Base-by-base conservation (phyloP, 2,113 vertebrate species). In the Charadrius vociferus region DNA sequence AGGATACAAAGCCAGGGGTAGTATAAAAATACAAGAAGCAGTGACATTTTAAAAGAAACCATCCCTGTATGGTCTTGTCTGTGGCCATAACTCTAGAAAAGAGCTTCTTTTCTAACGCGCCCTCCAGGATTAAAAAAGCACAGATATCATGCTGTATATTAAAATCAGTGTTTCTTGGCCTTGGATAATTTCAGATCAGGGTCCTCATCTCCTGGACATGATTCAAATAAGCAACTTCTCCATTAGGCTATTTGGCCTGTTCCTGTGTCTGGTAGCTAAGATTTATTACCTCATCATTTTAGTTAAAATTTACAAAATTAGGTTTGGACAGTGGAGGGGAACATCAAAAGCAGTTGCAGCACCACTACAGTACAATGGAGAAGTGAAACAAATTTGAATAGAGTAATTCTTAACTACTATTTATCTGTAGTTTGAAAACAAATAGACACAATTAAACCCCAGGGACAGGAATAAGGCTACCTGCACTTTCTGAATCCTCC, bases 211-310 rank as follows among this genome's bases (percentile, higher is more conserved):
- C 63, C 74, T 88, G 87, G 77, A 71, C 73, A 90, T 62, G 74
- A 93, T 93, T 94, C 86, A 95, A 89, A 82, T 84, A 93, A 95
- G 89, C 81, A 86, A 29, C 66, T 74, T 93, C 73, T 94, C 90
- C 88, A 90, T 14, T 70, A 86, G 79, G 80, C 83, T 86, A 94
- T 80, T 91, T 80, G 82, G 74, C 58, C 82, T 80, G 39, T 53
- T 87, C 32, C 7, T 62, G 45, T 77, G 66, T 30, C 86, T 88
- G 49, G 58, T 78, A 74, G 50, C n/a, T 74, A 47, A 91, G 83
- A 96, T 95, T 90, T 93, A 96, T 41, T 56, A 45, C 72, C 56
- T 86, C 75, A 61, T 86, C 17, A 4, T 65, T 86, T 81, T 59
- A 59, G 65, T 79, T 41, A 52, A 96, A 93, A 91, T 70, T 72